Evolutionary conservation across 2,888 invertebrate genomes (phyloP), one percentile per base, ranked within the genome.

Genomic region (Eurytoma adleriae): DNA sequence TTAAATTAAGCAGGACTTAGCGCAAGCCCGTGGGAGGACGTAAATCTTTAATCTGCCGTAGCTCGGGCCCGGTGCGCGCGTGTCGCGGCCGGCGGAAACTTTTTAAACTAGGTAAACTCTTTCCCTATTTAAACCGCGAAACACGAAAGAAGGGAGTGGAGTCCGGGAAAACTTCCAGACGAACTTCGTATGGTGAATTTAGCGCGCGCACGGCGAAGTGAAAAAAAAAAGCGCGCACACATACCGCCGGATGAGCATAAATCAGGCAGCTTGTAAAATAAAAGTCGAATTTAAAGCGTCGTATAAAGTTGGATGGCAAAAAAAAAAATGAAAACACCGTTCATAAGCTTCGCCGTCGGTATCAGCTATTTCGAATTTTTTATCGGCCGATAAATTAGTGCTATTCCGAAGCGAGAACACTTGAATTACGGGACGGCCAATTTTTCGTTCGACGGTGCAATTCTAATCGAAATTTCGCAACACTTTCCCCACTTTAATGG

Each of bases 231-330:
- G n/a, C n/a, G n/a, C n/a, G n/a, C n/a, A n/a, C n/a, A 61, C 18
- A 61, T 59, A 71, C 48, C 30, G 54, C 62, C 50, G 64, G 52
- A 62, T 64, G 40, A 73, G 73, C 30, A 54, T 73, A 73, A 73
- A 64, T 71, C 71, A 71, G 59, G 40, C 50, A 30, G 24, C 48
- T 59, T 20, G 61, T 52, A 61, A 62, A 72, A 57, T 70, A 70
- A 70, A 70, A 70, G 70, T 70, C 70, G 52, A 57, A 59, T 59
- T 57, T 57, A 57, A 13, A 57, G 57, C 59, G 14, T 48, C 57
- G 48, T 71, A 71, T 71, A 71, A 71, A 57, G 40, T 71, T 57
- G 70, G 40, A 14, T 48, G 57, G 27, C 16, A 48, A 18, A 59
- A 57, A 30, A 40, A 70, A 12, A 50, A 68, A 18, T 16, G 18